These are phyloP conservation scores for Melospiza georgiana DNA, from an alignment of 2,113 vertebrate genomes.

Conservation along the genomic window DNA sequence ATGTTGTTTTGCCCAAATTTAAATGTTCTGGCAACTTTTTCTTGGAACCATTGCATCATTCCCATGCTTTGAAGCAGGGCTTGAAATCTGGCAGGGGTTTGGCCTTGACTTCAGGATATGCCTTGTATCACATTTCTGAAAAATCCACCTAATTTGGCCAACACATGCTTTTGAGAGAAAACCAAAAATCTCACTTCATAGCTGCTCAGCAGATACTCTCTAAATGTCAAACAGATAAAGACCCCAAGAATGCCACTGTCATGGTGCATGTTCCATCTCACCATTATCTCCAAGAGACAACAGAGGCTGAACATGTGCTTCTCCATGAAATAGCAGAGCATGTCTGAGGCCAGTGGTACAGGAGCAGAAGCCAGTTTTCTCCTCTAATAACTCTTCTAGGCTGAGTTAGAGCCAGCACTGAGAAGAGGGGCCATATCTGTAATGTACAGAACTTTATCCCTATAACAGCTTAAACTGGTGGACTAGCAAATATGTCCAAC, in stretches of 20 bases:
- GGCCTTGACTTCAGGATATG: not conserved
- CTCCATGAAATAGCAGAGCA: not conserved
- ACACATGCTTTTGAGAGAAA: not conserved
- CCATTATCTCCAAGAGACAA: not conserved
- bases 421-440: not conserved
- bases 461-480: not conserved
- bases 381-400: not conserved
- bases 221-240: not conserved
- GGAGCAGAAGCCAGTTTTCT: not conserved
- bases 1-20: conserved; percentile 36
- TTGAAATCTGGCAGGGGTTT: conserved; percentile 30
- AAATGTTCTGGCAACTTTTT: conserved; percentile 52
- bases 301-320: not conserved
- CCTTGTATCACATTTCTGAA: conserved; percentile 6
- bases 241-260: not conserved
- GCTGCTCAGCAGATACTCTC: not conserved
- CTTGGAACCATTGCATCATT: conserved; percentile 33
- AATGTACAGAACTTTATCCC: not conserved
- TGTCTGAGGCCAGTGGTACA: not conserved
- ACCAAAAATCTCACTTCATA: not conserved
- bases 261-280: not conserved
- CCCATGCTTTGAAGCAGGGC: conserved; percentile 10
- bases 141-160: conserved; percentile 26
- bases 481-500: not conserved
- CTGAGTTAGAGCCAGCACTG: not conserved